Percentiles rank a stretch among this genome's conserved stretches.
Conservation (phyloP, 2,888 invertebrate genomes). For the Sinelater perroti region DNA sequence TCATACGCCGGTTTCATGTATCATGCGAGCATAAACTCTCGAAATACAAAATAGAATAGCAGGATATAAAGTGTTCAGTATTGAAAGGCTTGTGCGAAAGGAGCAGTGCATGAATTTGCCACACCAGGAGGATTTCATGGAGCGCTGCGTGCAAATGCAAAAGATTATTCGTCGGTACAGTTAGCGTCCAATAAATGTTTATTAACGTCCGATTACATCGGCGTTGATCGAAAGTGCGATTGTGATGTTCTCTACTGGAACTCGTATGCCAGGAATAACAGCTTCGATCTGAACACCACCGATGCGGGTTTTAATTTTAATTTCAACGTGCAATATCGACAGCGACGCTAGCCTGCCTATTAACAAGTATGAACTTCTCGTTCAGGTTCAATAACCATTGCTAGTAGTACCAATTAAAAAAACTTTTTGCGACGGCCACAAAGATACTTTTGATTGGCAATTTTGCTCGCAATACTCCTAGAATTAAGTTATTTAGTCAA, state of each 20-base stretch:
- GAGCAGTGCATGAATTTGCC: too few species aligned
- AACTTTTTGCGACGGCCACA: constrained; percentile 11
- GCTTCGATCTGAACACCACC: background rate
- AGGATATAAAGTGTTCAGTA: too few species aligned
- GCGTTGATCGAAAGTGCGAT: constrained; percentile 8
- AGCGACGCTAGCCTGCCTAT: background rate
- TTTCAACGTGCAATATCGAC: background rate
- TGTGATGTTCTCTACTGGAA: background rate
- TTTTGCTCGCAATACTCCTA: constrained; percentile 11
- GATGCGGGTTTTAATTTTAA: background rate
- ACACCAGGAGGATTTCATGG: too few species aligned
- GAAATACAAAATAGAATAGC: too few species aligned
- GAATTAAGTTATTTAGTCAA: constrained; percentile 13
- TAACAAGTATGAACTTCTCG: background rate
- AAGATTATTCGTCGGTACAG: background rate
- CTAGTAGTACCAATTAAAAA: constrained; percentile 9
- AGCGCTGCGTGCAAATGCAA: too few species aligned
- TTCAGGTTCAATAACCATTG: constrained; percentile 10
- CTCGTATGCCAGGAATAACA: background rate
- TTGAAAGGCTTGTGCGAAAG: too few species aligned
- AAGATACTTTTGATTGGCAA: constrained; percentile 16
- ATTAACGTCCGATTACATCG: constrained; percentile 14
- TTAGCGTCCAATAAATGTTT: constrained; percentile 11
- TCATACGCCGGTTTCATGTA: too few species aligned
- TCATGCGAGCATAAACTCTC: too few species aligned